Percentiles rank a stretch among this genome's conserved stretches.
phyloP scores from a whole-genome alignment of 2,888 invertebrate genomes.

The Cerastis leucographa region DNA sequence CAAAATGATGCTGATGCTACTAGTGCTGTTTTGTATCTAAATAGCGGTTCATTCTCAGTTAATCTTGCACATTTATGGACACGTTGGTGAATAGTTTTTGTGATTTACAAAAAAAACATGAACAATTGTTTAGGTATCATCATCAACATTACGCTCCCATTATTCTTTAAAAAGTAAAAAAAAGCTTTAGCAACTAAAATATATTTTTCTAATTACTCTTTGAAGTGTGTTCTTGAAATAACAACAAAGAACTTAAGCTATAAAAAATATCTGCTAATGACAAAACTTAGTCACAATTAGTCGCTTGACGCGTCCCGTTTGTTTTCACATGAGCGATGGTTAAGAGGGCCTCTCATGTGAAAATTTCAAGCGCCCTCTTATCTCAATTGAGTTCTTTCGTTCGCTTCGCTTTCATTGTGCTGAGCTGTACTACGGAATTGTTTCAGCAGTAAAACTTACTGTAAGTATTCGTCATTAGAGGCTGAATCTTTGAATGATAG shows the following conservation, averaged over 20 bases:
- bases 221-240: constrained; percentile 25
- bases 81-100: not conserved
- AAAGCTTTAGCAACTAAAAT: not conserved
- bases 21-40: not conserved
- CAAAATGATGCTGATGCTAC: not conserved
- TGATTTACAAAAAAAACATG: not conserved
- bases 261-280: constrained; percentile 51
- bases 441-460: constrained; percentile 1
- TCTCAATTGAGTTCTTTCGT: constrained; percentile 36
- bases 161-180: not conserved
- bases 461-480: not conserved
- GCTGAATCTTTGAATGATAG: not conserved
- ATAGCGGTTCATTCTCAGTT: not conserved
- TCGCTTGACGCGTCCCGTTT: constrained; percentile 13
- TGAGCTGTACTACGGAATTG: not conserved
- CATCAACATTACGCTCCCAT: not conserved
- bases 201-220: constrained; percentile 4
- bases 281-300: constrained; percentile 38
- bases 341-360: constrained; percentile 43
- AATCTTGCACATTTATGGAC: not conserved
- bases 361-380: constrained; percentile 30
- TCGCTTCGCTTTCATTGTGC: constrained; percentile 26
- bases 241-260: constrained; percentile 2
- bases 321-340: constrained; percentile 49
- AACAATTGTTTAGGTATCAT: not conserved